phyloP scores from a whole-genome alignment of 2,113 vertebrate species.

The Petrocephalus zakoni region DNA sequence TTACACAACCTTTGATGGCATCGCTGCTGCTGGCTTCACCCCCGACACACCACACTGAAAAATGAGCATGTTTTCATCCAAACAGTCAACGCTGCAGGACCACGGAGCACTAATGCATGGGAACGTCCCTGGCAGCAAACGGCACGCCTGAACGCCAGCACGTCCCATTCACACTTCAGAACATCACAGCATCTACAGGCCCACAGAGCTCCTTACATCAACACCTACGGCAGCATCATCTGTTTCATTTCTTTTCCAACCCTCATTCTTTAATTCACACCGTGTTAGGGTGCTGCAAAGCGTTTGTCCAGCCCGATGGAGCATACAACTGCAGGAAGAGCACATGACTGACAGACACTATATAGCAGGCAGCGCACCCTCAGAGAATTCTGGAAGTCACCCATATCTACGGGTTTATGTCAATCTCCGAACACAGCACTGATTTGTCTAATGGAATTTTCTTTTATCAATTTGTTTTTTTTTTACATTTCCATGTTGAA shows the following conservation, averaged over 20 bases:
- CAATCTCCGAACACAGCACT: not conserved
- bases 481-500: not conserved
- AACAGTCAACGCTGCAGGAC: not conserved
- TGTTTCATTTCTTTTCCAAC: not conserved
- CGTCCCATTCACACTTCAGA: not conserved
- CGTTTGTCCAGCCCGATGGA: not conserved
- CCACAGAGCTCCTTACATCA: not conserved
- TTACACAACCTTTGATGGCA: constrained; percentile 24
- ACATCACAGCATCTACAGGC: not conserved
- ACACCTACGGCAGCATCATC: not conserved
- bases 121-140: not conserved
- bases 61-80: not conserved
- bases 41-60: not conserved
- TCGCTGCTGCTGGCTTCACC: constrained; percentile 2
- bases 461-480: not conserved
- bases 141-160: not conserved
- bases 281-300: not conserved
- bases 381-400: not conserved
- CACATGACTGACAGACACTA: not conserved
- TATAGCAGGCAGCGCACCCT: not conserved
- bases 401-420: not conserved
- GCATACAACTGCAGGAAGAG: not conserved
- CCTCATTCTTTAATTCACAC: not conserved
- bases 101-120: not conserved
- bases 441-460: constrained; percentile 2